Evolutionary conservation across 2,888 invertebrate species (phyloP).

Genomic region (Scrobipalpa atriplicella): DNA sequence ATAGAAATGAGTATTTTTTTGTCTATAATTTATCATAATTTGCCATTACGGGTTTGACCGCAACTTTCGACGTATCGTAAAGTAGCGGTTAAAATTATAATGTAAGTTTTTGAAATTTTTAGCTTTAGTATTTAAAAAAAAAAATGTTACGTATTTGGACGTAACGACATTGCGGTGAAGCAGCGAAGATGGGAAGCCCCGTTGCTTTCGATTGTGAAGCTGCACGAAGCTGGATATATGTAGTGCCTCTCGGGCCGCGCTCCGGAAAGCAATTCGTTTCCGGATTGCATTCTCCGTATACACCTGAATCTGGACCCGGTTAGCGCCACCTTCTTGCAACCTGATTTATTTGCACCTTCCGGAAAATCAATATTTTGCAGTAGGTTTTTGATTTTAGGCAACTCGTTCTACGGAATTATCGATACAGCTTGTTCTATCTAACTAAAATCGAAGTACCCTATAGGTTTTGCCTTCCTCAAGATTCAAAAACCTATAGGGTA

Average conservation of each 20-base stretch:
- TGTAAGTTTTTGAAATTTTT: too few relatives aligned
- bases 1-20: too few relatives aligned
- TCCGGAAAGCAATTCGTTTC: background rate
- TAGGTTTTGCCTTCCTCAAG: too few relatives aligned
- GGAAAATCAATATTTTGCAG: background rate
- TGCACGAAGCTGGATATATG: background rate
- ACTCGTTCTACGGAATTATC: too few relatives aligned
- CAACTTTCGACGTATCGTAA: too few relatives aligned
- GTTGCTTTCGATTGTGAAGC: background rate
- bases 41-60: too few relatives aligned
- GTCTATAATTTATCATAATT: too few relatives aligned
- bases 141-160: background rate
- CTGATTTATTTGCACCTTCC: background rate
- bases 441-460: too few relatives aligned
- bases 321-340: background rate
- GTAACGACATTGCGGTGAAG: background rate
- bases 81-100: too few relatives aligned
- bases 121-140: too few relatives aligned
- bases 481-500: too few relatives aligned
- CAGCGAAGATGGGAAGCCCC: background rate
- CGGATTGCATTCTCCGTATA: background rate
- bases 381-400: background rate
- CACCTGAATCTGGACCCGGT: slow-evolving; percentile 7
- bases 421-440: too few relatives aligned
- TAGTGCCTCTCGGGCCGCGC: background rate